Conservation (phyloP, 2,797 vertebrate species). For the Acanthornis magna region DNA sequence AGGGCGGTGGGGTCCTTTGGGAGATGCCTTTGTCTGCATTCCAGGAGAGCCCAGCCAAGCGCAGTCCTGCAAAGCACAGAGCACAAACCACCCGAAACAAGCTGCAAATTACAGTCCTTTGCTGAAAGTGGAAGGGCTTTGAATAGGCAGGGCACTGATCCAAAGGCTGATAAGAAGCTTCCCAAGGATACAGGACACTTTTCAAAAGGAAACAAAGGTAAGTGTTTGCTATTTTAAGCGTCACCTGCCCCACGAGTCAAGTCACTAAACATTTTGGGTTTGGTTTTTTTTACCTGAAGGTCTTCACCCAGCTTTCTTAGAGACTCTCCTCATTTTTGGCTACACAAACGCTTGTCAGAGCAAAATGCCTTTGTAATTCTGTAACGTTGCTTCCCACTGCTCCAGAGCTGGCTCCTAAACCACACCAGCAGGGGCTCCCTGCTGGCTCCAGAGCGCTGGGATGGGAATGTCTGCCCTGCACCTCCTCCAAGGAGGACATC, state of each 20-base stretch:
- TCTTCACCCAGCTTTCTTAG: background rate
- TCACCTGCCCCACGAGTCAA: background rate
- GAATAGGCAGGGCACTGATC: background rate
- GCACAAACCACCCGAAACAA: background rate
- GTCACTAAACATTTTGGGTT: background rate
- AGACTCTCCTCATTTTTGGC: background rate
- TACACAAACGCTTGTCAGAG: rapidly evolving
- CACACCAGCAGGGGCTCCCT: background rate
- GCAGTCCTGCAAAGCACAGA: background rate
- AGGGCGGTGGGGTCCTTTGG: rapidly evolving
- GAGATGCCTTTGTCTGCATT: rapidly evolving
- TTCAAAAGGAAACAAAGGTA: background rate
- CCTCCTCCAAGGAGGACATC: background rate
- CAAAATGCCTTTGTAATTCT: background rate
- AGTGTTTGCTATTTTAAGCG: background rate
- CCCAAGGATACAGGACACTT: background rate
- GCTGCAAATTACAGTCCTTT: background rate
- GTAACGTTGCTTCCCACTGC: background rate
- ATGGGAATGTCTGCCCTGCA: background rate
- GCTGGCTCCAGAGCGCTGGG: background rate
- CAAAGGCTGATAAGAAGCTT: background rate
- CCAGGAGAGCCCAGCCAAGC: background rate
- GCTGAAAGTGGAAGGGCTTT: background rate
- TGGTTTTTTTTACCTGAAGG: background rate
- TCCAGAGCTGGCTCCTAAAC: background rate